Percentiles rank a stretch among this genome's conserved stretches.
These are phyloP conservation scores for Cercopithecus mona DNA, from an alignment of 2,113 vertebrate species.

Conservation along the genomic window DNA sequence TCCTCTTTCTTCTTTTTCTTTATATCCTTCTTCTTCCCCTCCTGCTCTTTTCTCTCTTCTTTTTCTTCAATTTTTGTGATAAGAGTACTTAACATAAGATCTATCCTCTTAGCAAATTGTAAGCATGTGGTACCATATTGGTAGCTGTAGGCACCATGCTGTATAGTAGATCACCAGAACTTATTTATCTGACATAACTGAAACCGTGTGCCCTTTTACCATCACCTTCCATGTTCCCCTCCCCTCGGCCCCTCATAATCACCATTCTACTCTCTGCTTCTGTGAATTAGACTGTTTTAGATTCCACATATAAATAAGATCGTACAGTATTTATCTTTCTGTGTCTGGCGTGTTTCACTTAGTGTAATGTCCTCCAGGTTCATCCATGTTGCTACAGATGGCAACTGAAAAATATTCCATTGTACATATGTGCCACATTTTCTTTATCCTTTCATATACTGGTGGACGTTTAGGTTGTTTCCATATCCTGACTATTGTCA, in stretches of 20 bases:
- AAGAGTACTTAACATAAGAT: neutral
- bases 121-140: neutral
- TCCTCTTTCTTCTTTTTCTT: too few species aligned
- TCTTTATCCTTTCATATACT: neutral
- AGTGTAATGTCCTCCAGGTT: neutral
- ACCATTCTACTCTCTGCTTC: neutral
- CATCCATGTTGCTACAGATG: neutral
- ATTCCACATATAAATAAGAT: neutral
- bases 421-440: neutral
- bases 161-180: neutral
- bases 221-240: neutral
- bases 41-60: too few species aligned
- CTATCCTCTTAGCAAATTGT: neutral
- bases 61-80: neutral
- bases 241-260: neutral
- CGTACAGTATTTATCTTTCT: neutral
- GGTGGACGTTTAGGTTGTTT: neutral
- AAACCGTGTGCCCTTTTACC: neutral
- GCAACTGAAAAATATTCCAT: neutral
- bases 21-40: neutral
- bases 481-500: neutral
- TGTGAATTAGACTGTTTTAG: neutral
- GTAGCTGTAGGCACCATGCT: neutral
- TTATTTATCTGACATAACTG: neutral
- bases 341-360: neutral